Conservation (phyloP, 2,797 vertebrate species). For the Syndactyla subalaris region DNA sequence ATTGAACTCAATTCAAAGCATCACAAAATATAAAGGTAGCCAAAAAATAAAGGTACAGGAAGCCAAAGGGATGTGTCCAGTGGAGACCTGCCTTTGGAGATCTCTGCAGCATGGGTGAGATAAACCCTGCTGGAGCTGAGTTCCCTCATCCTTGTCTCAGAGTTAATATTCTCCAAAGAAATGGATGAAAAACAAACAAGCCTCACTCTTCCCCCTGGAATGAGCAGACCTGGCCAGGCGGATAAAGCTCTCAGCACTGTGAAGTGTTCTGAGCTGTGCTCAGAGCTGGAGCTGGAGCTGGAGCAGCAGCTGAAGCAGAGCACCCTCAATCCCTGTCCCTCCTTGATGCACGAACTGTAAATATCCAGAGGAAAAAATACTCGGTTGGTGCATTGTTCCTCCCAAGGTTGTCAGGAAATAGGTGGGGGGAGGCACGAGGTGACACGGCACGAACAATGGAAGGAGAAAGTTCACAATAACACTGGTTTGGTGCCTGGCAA, state of each 20-base stretch:
- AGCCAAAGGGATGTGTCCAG: not conserved
- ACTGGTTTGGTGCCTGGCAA: accelerated
- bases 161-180: not conserved
- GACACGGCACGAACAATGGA: not conserved
- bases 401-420: slow-evolving; percentile 41
- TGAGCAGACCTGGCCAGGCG: not conserved
- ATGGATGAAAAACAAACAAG: not conserved
- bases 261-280: not conserved
- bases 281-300: not conserved
- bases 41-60: not conserved
- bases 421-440: not conserved
- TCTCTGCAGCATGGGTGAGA: not conserved
- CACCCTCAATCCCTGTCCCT: not conserved
- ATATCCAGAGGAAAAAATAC: slow-evolving; percentile 43
- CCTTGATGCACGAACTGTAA: accelerated
- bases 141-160: not conserved
- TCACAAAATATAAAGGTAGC: not conserved
- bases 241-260: not conserved
- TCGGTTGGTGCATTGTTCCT: not conserved
- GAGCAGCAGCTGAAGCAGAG: not conserved
- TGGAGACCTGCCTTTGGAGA: not conserved
- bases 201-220: not conserved
- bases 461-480: slow-evolving; percentile 36
- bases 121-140: not conserved
- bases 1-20: not conserved